Base-by-base conservation (phyloP, 2,888 invertebrate species). In the Ochropacha duplaris region DNA sequence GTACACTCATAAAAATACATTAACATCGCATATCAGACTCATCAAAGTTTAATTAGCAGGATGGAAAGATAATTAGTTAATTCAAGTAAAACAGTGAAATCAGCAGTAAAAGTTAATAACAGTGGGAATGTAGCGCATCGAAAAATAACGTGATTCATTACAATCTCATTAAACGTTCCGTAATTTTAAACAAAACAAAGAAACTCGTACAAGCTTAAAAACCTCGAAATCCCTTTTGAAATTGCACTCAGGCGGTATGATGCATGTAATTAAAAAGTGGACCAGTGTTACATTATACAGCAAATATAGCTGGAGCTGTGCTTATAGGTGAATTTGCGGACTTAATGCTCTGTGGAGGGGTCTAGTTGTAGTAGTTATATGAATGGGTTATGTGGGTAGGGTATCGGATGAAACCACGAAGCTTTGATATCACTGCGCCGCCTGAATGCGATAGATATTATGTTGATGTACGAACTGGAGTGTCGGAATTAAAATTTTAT, bases 261-360 rank as follows among this genome's bases (percentile, higher is more conserved):
- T 88, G 86, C 85, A 87, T 88, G 88, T 87, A 87, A 89, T 90
- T 90, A 89, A 88, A 90, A 89, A 86, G 80, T 87, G 82, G 82
- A 80, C 83, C 84, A 86, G 72, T 79, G 77, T 78, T 74, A 76
- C 69, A 67, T 71, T 61, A n/a, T 54, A 49, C 44, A 19, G 54
- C 86, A 79, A 78, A 61, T 51, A 12, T 62, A 65, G 39, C 50
- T 50, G 50, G 83, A 78, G 52, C 82, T 60, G 36, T 57, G n/a
- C 34, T 54, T 39, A 34, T 26, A 19, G 22, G n/a, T 44, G 28
- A 19, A 28, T 22, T 39, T 22, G 52, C 14, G 8, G 11, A 19
- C 26, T 24, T 44, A 49, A 22, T 54, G 52, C 56, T 16, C 36
- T 31, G 49, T 54, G 34, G 44, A 52, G 56, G 56, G 74, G 44